These are phyloP conservation scores for Motacilla alba DNA, from an alignment of 2,113 vertebrate genomes.

Conservation along the genomic window DNA sequence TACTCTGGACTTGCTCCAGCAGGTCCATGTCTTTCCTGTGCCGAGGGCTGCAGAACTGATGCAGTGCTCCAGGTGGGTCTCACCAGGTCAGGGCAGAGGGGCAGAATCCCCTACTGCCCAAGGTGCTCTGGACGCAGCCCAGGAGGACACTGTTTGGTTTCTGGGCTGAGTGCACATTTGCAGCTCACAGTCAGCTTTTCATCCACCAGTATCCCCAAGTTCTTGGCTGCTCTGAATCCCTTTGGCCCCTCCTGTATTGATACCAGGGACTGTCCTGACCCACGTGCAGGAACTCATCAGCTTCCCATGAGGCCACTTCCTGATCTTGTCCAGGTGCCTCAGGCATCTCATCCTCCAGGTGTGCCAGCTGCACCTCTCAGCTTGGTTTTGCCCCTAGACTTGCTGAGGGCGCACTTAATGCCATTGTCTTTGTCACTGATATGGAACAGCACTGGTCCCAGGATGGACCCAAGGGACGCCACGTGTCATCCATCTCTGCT, in stretches of 20 bases:
- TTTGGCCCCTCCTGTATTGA: not conserved
- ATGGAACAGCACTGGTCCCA: not conserved
- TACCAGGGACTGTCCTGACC: not conserved
- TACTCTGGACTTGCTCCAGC: not conserved
- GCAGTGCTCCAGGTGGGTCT: not conserved
- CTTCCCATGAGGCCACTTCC: not conserved
- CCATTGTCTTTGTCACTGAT: not conserved
- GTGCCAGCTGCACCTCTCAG: not conserved
- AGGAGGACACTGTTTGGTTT: too few relatives aligned
- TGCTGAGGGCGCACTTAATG: not conserved
- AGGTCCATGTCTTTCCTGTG: not conserved
- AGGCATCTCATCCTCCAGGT: not conserved
- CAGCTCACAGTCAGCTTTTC: not conserved
- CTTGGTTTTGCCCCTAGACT: not conserved
- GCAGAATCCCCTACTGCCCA: not conserved
- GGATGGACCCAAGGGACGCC: rapidly evolving
- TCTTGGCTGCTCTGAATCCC: not conserved
- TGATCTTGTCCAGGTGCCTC: not conserved
- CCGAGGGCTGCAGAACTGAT: not conserved
- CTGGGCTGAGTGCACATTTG: not conserved
- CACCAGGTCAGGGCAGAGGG: not conserved
- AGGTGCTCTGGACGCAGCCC: rapidly evolving
- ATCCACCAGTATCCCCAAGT: not conserved
- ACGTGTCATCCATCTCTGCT: not conserved
- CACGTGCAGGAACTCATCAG: not conserved